Base-by-base conservation (phyloP, 2,888 invertebrate species). In the Xestobium rufovillosum region DNA sequence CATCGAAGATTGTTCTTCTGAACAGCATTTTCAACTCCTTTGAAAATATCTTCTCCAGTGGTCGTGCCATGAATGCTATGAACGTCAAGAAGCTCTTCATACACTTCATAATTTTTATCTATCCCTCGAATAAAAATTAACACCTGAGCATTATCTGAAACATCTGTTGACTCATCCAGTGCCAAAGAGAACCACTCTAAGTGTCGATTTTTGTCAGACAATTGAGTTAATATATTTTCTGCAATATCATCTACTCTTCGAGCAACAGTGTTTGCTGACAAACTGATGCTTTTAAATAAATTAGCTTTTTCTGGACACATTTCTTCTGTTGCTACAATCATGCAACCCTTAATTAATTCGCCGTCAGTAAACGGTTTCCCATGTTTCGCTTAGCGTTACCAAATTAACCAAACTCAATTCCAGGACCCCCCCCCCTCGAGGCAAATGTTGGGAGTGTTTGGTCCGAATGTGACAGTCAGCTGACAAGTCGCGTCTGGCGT, bases 291-390 rank as follows among this genome's bases (percentile, higher is more conserved):
- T n/a, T n/a, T n/a, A n/a, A n/a, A n/a, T n/a, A n/a, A 39, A 42
- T 48, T 48, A 38, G 35, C 41, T 38, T 51, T 49, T 41, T 53
- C 47, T 17, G 50, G 47, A 39, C 41, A 50, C 27, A 41, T 41
- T 45, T 48, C 48, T 43, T 48, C 43, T 19, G 47, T 46, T 38
- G 41, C 43, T 38, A 42, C 45, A 43, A 47, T 47, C 33, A 53
- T n/a, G 41, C 51, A 52, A 44, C 48, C 39, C 49, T 51, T 52
- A 25, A 49, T 45, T 33, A 51, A 33, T 41, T 53, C 43, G 40
- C 45, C 43, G 42, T 49, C 47, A 36, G 47, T 41, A 42, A 51
- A 55, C 33, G 49, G 51, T 44, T 52, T 49, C n/a, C n/a, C 44
- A 44, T 38, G 41, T 45, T 50, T 51, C 43, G 43, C 45, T n/a